Evolutionary conservation across 2,797 vertebrate genomes (phyloP).

Genomic region (Anas capensis): DNA sequence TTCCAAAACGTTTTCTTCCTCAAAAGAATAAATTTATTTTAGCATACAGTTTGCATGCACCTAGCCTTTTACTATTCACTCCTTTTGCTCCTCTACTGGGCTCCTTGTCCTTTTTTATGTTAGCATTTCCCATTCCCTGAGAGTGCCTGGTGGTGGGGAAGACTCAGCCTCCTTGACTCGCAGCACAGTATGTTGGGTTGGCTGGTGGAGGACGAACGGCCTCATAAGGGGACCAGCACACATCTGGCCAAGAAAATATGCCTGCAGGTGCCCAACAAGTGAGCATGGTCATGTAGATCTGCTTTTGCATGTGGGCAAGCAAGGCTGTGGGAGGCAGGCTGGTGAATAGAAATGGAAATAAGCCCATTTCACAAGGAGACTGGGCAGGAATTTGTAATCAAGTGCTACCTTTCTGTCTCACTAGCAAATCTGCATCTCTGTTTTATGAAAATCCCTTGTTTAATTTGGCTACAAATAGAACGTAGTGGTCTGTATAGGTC

Average conservation of each 20-base stretch:
- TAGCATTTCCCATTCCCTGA: too few relatives aligned
- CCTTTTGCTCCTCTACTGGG: not conserved
- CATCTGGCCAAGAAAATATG: too few relatives aligned
- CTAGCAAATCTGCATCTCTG: not conserved
- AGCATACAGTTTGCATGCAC: not conserved
- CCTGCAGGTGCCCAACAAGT: too few relatives aligned
- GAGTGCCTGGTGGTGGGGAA: too few relatives aligned
- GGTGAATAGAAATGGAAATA: not conserved
- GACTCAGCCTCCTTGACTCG: too few relatives aligned
- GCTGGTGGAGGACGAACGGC: too few relatives aligned
- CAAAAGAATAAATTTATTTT: not conserved
- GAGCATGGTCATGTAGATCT: too few relatives aligned
- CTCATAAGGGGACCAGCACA: too few relatives aligned
- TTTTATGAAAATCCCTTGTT: not conserved
- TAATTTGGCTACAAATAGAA: not conserved
- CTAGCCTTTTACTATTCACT: not conserved
- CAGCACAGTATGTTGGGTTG: too few relatives aligned
- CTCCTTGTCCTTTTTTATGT: not conserved
- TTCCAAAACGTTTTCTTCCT: not conserved
- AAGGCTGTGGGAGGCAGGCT: not conserved
- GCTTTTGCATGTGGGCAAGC: too few relatives aligned
- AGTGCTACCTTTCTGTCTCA: not conserved
- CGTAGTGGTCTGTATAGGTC: not conserved
- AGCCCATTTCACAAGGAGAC: not conserved
- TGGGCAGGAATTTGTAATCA: not conserved